Conservation (phyloP, 2,888 invertebrate species). For the Torymus auratus region DNA sequence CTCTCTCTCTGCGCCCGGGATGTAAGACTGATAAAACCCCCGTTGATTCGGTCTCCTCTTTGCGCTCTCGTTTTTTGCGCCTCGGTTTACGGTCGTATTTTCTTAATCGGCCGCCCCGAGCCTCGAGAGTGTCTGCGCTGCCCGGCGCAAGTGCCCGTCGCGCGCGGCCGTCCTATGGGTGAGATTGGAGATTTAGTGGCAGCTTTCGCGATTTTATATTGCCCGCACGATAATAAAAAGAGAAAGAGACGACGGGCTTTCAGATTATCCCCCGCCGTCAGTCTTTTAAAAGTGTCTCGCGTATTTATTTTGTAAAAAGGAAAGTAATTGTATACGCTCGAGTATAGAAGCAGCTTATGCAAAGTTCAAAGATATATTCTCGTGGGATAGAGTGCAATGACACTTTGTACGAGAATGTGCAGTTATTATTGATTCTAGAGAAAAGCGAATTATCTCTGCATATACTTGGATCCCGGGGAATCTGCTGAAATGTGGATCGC, state of each 20-base stretch:
- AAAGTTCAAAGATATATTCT: too few relatives aligned
- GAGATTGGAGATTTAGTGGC: constrained; percentile 15
- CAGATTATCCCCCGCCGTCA: too few relatives aligned
- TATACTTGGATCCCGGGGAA: too few relatives aligned
- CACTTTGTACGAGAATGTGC: too few relatives aligned
- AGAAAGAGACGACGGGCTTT: neutral
- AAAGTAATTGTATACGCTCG: too few relatives aligned
- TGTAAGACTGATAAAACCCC: constrained; percentile 27
- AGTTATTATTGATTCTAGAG: too few relatives aligned
- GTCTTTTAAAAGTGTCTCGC: too few relatives aligned
- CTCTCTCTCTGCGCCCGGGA: neutral
- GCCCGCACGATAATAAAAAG: neutral
- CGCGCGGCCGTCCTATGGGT: neutral
- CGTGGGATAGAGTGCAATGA: too few relatives aligned
- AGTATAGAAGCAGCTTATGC: too few relatives aligned
- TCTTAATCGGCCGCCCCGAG: constrained; percentile 30
- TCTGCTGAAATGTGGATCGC: too few relatives aligned
- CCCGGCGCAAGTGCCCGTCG: constrained; percentile 2
- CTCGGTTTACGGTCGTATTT: constrained; percentile 29
- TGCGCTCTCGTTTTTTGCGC: neutral
- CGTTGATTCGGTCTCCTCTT: neutral
- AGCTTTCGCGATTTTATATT: neutral
- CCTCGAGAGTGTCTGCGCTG: neutral
- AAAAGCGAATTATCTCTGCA: too few relatives aligned
- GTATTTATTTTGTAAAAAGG: too few relatives aligned